Evolutionary conservation across 2,797 vertebrate genomes (phyloP).

Genomic region (Urosaurus nigricauda): DNA sequence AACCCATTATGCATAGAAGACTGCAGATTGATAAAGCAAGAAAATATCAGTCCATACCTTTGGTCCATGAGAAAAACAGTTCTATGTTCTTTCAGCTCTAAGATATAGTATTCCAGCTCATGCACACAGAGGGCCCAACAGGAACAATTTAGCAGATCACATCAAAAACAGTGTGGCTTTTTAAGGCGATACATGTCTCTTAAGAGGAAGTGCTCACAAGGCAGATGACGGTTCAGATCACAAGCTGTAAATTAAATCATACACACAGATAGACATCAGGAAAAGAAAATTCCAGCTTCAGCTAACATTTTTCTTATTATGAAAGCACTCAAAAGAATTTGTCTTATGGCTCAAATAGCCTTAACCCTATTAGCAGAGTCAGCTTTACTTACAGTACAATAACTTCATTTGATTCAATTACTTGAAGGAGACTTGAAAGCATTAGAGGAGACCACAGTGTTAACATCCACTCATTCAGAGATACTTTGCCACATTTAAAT

Average conservation of each 20-base stretch:
- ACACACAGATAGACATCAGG: constrained; percentile 33
- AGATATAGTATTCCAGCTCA: neutral
- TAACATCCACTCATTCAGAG: constrained; percentile 8
- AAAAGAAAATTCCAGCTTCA: constrained; percentile 26
- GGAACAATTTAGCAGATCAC: constrained; percentile 46
- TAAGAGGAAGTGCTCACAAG: constrained; percentile 53
- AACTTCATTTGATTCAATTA: neutral
- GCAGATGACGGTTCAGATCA: constrained; percentile 53
- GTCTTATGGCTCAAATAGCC: constrained; percentile 34
- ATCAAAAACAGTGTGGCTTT: constrained; percentile 26
- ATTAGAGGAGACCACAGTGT: constrained; percentile 9
- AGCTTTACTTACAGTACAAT: neutral
- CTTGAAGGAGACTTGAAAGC: neutral
- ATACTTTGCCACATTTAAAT: constrained; percentile 48
- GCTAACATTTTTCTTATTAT: constrained; percentile 31
- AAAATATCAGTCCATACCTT: neutral
- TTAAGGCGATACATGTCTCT: constrained; percentile 31
- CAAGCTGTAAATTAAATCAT: constrained; percentile 50
- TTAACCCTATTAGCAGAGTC: neutral
- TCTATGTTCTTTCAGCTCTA: neutral
- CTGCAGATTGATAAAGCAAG: neutral
- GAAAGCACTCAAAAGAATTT: constrained; percentile 28
- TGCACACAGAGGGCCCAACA: constrained; percentile 17
- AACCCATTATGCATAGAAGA: neutral
- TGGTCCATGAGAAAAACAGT: constrained; percentile 14